Percentiles rank a stretch among this genome's conserved stretches.
Conservation (phyloP, 2,797 vertebrate species). For the Coluber constrictor region DNA sequence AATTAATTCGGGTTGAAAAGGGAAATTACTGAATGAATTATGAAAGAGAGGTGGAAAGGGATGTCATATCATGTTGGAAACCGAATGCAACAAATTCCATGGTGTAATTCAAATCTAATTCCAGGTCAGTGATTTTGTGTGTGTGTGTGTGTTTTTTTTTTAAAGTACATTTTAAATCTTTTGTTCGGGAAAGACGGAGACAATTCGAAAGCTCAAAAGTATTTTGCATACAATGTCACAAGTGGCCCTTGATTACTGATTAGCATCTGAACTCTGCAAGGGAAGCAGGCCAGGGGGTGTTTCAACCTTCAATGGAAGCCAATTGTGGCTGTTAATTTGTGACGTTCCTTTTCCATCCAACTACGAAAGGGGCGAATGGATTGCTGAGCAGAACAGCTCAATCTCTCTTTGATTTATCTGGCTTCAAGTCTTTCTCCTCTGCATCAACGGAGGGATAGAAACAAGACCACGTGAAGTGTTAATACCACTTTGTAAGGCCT, state of each 20-base stretch:
- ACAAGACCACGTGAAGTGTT: no score
- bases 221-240: background rate
- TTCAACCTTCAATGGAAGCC: background rate
- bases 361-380: background rate
- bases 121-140: background rate
- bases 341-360: background rate
- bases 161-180: conserved; percentile 30
- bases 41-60: accelerated
- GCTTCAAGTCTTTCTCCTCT: background rate
- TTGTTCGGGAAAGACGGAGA: background rate
- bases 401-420: background rate
- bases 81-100: conserved; percentile 11
- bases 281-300: background rate
- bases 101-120: conserved; percentile 26
- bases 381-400: background rate
- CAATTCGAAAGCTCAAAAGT: background rate
- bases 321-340: background rate
- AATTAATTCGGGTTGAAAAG: conserved; percentile 47
- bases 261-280: conserved; percentile 25
- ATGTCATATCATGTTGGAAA: background rate
- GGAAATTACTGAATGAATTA: conserved; percentile 17
- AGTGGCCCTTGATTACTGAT: background rate
- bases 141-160: background rate
- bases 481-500: no score
- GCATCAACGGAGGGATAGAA: no score